Base-by-base conservation (phyloP, 2,797 vertebrate genomes). In the Lates japonicus region DNA sequence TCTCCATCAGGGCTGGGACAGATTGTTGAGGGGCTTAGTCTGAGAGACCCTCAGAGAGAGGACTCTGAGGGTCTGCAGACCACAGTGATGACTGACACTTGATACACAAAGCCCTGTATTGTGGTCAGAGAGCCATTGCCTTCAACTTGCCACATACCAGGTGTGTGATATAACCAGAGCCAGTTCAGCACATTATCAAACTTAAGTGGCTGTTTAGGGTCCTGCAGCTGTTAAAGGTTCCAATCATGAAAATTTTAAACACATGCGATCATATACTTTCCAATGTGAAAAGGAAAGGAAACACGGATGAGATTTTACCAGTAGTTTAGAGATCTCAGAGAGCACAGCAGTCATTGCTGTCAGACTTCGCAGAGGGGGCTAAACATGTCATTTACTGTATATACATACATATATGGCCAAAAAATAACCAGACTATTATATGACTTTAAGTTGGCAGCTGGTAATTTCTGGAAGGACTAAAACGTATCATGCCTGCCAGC, bases 21-120 rank as follows among this genome's bases (percentile, higher is more conserved):
- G 76, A 87, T 76, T 86, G 89, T 86, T 86, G 70, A 89, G 85
- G 84, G 86, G 76, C 90, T 87, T 87, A 87, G 82, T 78, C 78
- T 83, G 87, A 83, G 87, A 88, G 87, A 88, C 79, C 79, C 88
- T 90, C 67, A 39, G 82, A 88, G 82, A 59, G 74, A 73, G 76
- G 81, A 73, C 66, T 87, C 80, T 67, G 81, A 84, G 88, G 69
- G 78, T 29, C 83, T 80, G 72, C 86, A 91, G 89, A 90, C 87
- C 84, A 86, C 84, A 82, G 83, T 84, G 87, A 87, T 92, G 87
- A 92, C 87, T 90, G 94, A 92, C 88, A 89, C 88, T 80, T 44
- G 74, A 92, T 92, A 91, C 89, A 94, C 87, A 95, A 94, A 94
- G 92, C 87, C 75, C 62, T 73, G 84, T 78, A 92, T 93, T 95